Percentiles rank a stretch among this genome's conserved stretches.
These are phyloP conservation scores for Hemichromis elongatus DNA, from an alignment of 2,113 vertebrate species.

Conservation along the genomic window DNA sequence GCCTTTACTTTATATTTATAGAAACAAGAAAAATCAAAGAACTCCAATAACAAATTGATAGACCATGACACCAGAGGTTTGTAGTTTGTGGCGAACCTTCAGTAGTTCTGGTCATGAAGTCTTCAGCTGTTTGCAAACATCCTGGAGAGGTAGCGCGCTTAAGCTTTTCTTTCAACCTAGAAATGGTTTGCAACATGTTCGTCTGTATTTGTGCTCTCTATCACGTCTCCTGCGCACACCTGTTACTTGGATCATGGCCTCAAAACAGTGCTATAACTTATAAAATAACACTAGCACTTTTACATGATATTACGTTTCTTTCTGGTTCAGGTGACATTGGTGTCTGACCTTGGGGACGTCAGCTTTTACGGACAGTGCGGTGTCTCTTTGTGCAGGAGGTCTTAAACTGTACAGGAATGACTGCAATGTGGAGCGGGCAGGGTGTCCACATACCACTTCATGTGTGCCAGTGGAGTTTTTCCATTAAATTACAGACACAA, in stretches of 20 bases:
- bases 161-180: not conserved
- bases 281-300: not conserved
- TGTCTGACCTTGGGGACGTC: not conserved
- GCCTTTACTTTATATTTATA: not conserved
- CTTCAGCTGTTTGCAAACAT: not conserved
- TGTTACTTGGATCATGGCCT: not conserved
- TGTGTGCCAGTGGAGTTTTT: not conserved
- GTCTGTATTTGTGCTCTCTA: not conserved
- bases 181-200: not conserved
- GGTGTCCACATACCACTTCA: not conserved
- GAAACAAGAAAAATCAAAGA: not conserved
- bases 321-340: not conserved
- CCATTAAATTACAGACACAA: constrained; percentile 2
- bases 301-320: not conserved
- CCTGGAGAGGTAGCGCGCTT: not conserved
- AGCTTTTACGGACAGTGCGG: not conserved
- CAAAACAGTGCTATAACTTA: not conserved
- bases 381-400: not conserved
- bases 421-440: not conserved
- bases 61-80: not conserved
- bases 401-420: constrained; percentile 15
- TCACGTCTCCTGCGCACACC: not conserved
- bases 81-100: not conserved
- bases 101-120: not conserved
- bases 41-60: not conserved